A percentile compares a stretch with the other conserved stretches of the same genome.
These are phyloP conservation scores for Acrocyrtus sp. DNA, from an alignment of 2,888 invertebrate genomes.

Conservation along the genomic window DNA sequence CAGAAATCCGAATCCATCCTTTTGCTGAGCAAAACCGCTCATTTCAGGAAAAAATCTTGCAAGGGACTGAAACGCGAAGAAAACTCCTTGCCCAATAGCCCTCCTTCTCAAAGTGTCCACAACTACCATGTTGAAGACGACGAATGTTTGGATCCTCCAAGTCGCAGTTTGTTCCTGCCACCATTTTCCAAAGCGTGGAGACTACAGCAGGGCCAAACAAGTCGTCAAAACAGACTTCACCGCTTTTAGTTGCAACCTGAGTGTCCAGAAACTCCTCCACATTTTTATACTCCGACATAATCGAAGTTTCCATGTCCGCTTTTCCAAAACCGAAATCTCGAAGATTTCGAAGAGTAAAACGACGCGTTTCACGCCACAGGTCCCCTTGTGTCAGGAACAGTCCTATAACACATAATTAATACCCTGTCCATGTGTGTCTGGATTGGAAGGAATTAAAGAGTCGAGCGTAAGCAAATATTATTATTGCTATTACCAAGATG, in stretches of 20 bases:
- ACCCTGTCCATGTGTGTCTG: too few species aligned
- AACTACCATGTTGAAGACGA: constrained; percentile 36
- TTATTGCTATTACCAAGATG: constrained; percentile 36
- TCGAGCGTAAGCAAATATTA: neutral
- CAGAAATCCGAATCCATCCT: constrained; percentile 42
- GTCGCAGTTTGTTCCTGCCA: constrained; percentile 43
- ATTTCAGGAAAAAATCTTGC: constrained; percentile 42
- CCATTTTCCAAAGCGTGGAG: constrained; percentile 52
- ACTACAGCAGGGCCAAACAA: constrained; percentile 55
- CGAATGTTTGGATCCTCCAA: constrained; percentile 42
- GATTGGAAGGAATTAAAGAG: neutral
- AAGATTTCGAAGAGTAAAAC: constrained; percentile 49
- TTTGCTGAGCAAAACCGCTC: constrained; percentile 49
- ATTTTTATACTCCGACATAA: constrained; percentile 45
- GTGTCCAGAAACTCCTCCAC: constrained; percentile 28
- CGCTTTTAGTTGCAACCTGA: constrained; percentile 12
- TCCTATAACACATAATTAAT: constrained; percentile 10
- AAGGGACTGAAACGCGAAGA: constrained; percentile 52
- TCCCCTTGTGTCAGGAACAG: constrained; percentile 54
- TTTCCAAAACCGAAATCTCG: constrained; percentile 54
- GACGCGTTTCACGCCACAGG: constrained; percentile 52
- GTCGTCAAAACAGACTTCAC: constrained; percentile 40
- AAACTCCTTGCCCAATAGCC: constrained; percentile 48
- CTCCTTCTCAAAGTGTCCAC: constrained; percentile 40
- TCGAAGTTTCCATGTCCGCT: constrained; percentile 51